These are phyloP conservation scores for Petrolisthes manimaculis DNA, from an alignment of 2,888 invertebrate species.

Conservation along the genomic window DNA sequence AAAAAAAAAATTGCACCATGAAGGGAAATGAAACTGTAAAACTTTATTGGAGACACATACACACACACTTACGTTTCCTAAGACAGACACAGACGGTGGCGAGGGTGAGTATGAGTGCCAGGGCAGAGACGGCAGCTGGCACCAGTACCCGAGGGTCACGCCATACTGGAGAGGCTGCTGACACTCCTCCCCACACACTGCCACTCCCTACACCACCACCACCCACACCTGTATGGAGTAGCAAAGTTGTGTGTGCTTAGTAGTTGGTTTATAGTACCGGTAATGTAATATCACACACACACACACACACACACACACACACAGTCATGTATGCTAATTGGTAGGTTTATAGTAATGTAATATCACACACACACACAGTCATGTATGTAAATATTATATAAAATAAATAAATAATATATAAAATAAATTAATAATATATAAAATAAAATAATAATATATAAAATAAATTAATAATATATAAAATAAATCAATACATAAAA, in stretches of 20 bases:
- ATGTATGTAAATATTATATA: no score
- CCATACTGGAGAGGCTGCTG: constrained; percentile 38
- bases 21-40: no score
- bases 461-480: neutral
- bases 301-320: no score
- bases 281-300: no score
- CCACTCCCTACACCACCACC: constrained; percentile 18
- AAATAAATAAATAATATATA: neutral
- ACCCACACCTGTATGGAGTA: constrained; percentile 15
- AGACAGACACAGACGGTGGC: constrained; percentile 61
- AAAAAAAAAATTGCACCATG: no score
- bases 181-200: constrained; percentile 23
- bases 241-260: no score
- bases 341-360: no score
- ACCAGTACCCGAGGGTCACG: constrained; percentile 57
- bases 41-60: neutral
- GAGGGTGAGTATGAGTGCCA: constrained; percentile 58
- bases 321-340: no score
- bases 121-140: constrained; percentile 55
- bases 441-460: neutral
- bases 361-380: no score
- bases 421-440: neutral
- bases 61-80: constrained; percentile 55
- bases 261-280: no score
- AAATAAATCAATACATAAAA: neutral